Base-by-base conservation (phyloP, 1,140 invertebrate genomes). In the Brachionus koreanus region DNA sequence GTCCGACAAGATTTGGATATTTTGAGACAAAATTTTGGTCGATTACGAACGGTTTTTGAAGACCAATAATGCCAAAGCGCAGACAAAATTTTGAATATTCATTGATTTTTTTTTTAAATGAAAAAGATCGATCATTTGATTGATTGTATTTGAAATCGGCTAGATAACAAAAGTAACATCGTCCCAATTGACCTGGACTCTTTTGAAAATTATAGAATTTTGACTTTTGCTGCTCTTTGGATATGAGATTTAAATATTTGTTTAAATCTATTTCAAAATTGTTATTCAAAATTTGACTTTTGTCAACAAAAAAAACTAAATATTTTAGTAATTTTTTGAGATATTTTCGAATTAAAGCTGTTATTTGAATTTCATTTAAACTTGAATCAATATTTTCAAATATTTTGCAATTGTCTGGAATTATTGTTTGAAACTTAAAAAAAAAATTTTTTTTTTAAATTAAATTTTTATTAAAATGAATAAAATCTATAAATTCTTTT, bases 161-260 rank as follows among this genome's bases (percentile, higher is more conserved):
- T 33, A 69, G 16, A 69, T 69, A 39, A n/a, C 65, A 69, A 69
- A 19, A 69, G 19, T 69, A 69, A 16, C 65, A 69, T 39, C 37
- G 13, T 10, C 33, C 35, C 16, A 69, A 69, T 42, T n/a, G 63
- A n/a, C 63, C 33, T 33, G 63, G 37, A 16, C 16, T 65, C 25
- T 65, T 65, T 69, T 69, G 65, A 69, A 69, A 69, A n/a, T 12
- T 33, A n/a, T 65, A 65, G 33, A 65, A 3, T 65, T 65, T 37
- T 12, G 63, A 65, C 6, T 5, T 33, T 33, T 65, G 25, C n/a
- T 33, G 13, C 13, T 33, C 63, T 33, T 37, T 12, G 5, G 12
- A 5, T 3, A 65, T 33, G 10, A 65, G 63, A 37, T 65, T 33
- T 4, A 65, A 19, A 65, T 35, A 65, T 65, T 65, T 65, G 4